phyloP scores from a whole-genome alignment of 2,113 vertebrate species.

The Galeopterus variegatus region DNA sequence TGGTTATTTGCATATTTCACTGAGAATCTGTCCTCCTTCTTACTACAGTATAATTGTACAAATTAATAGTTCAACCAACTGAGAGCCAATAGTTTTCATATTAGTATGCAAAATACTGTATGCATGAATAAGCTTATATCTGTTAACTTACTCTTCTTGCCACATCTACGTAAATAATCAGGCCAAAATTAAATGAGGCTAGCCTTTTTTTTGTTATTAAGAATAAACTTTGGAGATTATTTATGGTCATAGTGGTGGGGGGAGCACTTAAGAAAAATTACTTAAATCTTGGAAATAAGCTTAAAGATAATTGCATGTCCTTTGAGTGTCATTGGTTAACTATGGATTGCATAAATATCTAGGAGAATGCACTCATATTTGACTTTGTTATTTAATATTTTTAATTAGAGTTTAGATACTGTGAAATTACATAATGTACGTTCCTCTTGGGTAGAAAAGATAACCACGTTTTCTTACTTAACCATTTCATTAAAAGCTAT shows the following conservation, averaged over 20 bases:
- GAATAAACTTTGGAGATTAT: neutral
- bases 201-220: neutral
- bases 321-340: neutral
- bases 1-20: neutral
- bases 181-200: neutral
- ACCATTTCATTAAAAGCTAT: neutral
- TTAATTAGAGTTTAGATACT: neutral
- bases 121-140: neutral
- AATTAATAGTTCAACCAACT: neutral
- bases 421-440: neutral
- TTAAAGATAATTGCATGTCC: neutral
- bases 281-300: neutral
- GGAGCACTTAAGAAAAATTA: neutral
- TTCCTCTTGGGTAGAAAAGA: neutral
- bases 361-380: neutral
- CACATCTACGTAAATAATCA: neutral
- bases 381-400: constrained; percentile 41
- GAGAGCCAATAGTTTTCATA: neutral
- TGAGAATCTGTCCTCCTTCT: neutral
- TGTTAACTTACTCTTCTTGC: neutral
- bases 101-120: neutral
- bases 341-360: neutral
- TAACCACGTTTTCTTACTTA: neutral
- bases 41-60: neutral
- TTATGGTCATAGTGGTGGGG: too few relatives aligned